phyloP scores from a whole-genome alignment of 2,113 vertebrate genomes.

The Barnardius zonarius region DNA sequence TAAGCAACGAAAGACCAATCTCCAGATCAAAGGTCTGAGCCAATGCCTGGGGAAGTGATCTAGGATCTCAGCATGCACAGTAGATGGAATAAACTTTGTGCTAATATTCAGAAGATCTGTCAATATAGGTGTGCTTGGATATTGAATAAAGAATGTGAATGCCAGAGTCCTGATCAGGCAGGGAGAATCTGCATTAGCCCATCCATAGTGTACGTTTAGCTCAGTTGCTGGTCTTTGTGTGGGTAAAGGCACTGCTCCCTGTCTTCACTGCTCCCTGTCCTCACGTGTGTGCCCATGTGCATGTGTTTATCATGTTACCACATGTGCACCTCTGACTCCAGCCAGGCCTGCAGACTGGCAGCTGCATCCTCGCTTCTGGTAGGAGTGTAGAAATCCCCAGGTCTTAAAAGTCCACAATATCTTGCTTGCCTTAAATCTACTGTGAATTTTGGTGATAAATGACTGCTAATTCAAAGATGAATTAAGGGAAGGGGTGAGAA shows the following conservation, averaged over 20 bases:
- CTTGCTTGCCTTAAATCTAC: neutral
- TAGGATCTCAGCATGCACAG: neutral
- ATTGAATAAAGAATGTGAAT: neutral
- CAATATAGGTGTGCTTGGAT: neutral
- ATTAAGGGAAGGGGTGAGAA: neutral
- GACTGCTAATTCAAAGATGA: neutral
- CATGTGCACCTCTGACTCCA: fast-evolving
- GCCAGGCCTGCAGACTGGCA: neutral
- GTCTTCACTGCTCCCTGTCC: neutral
- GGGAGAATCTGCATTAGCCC: neutral
- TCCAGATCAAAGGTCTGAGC: neutral
- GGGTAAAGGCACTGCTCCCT: neutral
- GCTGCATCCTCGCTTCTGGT: neutral
- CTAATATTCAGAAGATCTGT: neutral
- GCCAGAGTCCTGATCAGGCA: fast-evolving
- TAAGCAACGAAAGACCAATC: neutral
- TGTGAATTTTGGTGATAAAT: neutral
- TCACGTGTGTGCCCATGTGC: fast-evolving
- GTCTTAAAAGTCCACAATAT: neutral
- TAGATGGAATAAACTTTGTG: neutral
- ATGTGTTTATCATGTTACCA: neutral
- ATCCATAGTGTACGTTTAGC: no score
- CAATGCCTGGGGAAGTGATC: neutral
- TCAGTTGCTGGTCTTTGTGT: neutral
- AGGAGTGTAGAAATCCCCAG: neutral